Percentiles rank a stretch among this genome's conserved stretches.
These are phyloP conservation scores for Phacellophora camtschatica DNA, from an alignment of 30 jellyfish, hydroid and myxozoan genomes.

Conservation along the genomic window DNA sequence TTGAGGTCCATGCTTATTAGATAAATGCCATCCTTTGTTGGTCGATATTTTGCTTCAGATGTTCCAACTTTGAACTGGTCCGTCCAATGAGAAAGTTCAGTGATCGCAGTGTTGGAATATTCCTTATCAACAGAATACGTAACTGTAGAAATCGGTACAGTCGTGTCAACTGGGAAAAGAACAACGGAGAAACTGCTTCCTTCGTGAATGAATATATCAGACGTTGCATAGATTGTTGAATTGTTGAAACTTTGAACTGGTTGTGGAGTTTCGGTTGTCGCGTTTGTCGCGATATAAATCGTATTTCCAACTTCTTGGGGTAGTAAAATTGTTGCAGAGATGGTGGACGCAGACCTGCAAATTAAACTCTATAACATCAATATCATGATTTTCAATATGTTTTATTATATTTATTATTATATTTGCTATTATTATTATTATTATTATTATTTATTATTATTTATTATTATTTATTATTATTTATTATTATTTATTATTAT, in stretches of 20 bases:
- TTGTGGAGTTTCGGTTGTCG: not conserved
- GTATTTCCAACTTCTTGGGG: conserved; percentile 44
- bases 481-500: too few relatives aligned
- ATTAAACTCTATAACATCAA: not conserved
- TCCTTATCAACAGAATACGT: not conserved
- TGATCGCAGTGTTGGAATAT: conserved; percentile 4
- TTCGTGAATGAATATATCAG: conserved; percentile 21
- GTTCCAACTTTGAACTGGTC: not conserved
- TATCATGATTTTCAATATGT: too few relatives aligned
- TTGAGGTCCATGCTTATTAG: conserved; percentile 49
- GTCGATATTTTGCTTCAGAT: conserved; percentile 21
- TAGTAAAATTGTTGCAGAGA: conserved; percentile 36
- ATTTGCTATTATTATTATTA: too few relatives aligned
- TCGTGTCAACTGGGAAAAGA: conserved; percentile 26
- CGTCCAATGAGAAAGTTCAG: conserved; percentile 50
- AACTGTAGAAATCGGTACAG: conserved; percentile 35
- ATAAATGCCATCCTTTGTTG: conserved; percentile 38
- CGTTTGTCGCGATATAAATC: conserved; percentile 26
- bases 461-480: too few relatives aligned
- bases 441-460: too few relatives aligned
- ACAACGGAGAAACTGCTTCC: conserved; percentile 64
- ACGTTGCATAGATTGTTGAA: not conserved
- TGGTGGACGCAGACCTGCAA: conserved; percentile 19
- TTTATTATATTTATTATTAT: too few relatives aligned
- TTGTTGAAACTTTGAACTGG: not conserved